phyloP scores from a whole-genome alignment of 2,113 vertebrate species.

The Pogonocichla stellata region DNA sequence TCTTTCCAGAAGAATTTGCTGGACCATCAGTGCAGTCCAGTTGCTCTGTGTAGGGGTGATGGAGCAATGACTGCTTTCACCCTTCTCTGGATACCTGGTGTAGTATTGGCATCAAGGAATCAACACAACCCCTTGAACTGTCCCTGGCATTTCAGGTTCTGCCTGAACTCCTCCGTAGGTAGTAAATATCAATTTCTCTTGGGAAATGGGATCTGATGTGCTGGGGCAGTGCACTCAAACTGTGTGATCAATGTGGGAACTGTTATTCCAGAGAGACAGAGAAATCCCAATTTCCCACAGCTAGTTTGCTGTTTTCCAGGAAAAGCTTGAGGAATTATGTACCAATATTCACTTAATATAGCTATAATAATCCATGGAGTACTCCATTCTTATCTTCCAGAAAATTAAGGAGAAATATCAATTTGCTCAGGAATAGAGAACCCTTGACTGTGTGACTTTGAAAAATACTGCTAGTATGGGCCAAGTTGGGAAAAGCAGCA shows the following conservation, averaged over 20 bases:
- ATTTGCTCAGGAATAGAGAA: background rate
- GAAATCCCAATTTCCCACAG: background rate
- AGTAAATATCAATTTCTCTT: background rate
- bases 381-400: background rate
- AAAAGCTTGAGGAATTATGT: background rate
- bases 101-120: background rate
- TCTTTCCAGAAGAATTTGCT: background rate
- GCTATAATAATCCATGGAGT: background rate
- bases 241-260: background rate
- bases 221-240: background rate
- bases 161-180: background rate
- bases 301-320: background rate
- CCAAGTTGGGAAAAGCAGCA: background rate
- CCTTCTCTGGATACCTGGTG: background rate
- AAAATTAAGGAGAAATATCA: background rate
- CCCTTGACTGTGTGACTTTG: background rate
- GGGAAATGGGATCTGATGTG: background rate
- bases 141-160: background rate
- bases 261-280: background rate
- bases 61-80: background rate
- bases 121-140: fast-evolving
- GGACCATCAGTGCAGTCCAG: background rate
- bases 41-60: background rate
- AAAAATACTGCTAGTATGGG: background rate
- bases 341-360: background rate